Evolutionary conservation across 2,888 invertebrate species (phyloP).

Genomic region (Tetragonisca angustula): DNA sequence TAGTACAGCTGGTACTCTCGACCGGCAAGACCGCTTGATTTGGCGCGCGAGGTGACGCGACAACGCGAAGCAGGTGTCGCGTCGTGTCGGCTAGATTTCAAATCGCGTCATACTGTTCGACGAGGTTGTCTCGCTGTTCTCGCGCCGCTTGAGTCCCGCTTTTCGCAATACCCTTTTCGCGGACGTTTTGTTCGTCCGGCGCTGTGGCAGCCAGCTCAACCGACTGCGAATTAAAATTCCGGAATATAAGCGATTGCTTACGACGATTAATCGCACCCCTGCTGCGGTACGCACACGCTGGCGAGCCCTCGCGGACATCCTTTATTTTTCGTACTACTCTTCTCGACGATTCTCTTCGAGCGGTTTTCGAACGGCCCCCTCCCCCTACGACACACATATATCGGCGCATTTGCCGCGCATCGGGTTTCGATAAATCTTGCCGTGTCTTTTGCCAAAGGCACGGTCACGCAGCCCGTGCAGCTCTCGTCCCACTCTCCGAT

Average conservation of each 20-base stretch:
- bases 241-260: constrained; percentile 75
- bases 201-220: constrained; percentile 65
- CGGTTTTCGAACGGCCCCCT: constrained; percentile 62
- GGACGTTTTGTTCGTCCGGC: constrained; percentile 69
- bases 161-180: constrained; percentile 63
- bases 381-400: constrained; percentile 62
- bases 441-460: constrained; percentile 64
- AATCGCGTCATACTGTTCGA: constrained; percentile 25
- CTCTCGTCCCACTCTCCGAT: constrained; percentile 57
- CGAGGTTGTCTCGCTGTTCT: constrained; percentile 3
- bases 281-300: constrained; percentile 64
- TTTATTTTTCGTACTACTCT: constrained; percentile 69
- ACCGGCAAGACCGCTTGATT: not conserved
- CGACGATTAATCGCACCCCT: constrained; percentile 78
- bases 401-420: constrained; percentile 69
- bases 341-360: constrained; percentile 70
- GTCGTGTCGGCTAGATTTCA: constrained; percentile 43
- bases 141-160: constrained; percentile 62
- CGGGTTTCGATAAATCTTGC: constrained; percentile 72
- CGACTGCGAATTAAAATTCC: constrained; percentile 75
- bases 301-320: constrained; percentile 35
- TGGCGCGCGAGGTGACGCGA: not conserved
- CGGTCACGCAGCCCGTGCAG: constrained; percentile 63
- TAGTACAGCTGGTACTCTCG: constrained; percentile 32
- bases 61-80: constrained; percentile 56